Base-by-base conservation (phyloP, 2,888 invertebrate species). In the Serripes groenlandicus region DNA sequence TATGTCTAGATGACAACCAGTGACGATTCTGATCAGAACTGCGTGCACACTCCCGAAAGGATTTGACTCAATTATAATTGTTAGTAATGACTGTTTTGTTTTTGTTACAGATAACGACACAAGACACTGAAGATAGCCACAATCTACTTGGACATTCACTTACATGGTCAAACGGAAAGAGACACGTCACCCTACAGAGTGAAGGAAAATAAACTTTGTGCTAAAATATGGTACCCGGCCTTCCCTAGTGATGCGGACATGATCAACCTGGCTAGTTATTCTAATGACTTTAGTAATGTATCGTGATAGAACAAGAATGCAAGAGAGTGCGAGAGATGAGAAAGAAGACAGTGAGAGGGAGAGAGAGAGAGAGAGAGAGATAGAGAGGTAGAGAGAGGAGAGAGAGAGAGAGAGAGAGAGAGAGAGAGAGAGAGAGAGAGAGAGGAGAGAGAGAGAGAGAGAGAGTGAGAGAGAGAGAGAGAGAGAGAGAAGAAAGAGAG, bases 161-260 rank as follows among this genome's bases (percentile, higher is more conserved):
- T 70, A 98, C 98, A 0, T 98, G 98, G 98, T 97, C 97, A 15
- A 96, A 97, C 88, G 96, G n/a, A 96, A 89, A 96, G 96, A 85
- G 75, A 78, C 21, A 83, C 88, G 0, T 18, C 34, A n/a, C 72
- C 56, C 2, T 81, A 83, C 85, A 96, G 97, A 66, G 96, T 96
- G 49, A 96, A 97, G 0, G 97, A 97, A 81, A 97, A 97, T 75
- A 97, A 97, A 69, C 96, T 98, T 94, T 97, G 97, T 92, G 98
- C 98, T 78, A 98, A 98, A 95, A 97, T 98, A 11, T 98, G 98
- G 98, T 96, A 97, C 0, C 98, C 98, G 5, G 88, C 90, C 74
- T 84, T 76, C 15, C 91, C 92, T 4, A 91, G 86, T 3, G 92
- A 90, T 26, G 85, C 90, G 3, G 92, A 92, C 72, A 64, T 92